phyloP scores from a whole-genome alignment of 2,113 vertebrate species.

The Corythornis madagascariensis region DNA sequence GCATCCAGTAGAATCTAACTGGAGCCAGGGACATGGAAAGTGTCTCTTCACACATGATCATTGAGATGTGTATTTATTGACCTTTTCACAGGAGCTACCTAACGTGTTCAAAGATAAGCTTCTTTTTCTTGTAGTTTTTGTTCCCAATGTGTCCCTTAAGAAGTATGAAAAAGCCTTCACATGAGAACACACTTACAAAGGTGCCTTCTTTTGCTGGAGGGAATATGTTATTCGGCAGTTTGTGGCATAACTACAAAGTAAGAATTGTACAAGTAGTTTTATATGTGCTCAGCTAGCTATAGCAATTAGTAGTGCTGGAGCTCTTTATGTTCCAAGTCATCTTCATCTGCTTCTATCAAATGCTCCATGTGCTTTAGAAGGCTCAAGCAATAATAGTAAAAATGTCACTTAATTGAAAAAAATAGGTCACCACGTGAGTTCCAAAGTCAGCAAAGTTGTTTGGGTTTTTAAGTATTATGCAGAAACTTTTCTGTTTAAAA shows the following conservation, averaged over 20 bases:
- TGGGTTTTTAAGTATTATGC: neutral
- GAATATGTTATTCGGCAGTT: neutral
- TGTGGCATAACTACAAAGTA: neutral
- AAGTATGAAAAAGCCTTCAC: conserved; percentile 1
- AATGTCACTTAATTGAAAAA: neutral
- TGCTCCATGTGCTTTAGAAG: neutral
- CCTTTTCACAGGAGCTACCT: neutral
- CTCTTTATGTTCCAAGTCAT: neutral
- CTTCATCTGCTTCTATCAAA: neutral
- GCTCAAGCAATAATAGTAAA: neutral
- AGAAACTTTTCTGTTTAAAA: neutral
- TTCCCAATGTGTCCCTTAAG: neutral
- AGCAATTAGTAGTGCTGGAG: neutral
- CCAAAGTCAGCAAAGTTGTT: neutral
- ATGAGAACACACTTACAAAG: neutral
- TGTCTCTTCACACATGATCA: neutral
- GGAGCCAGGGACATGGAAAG: neutral
- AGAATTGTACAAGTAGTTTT: neutral
- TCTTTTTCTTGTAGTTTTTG: conserved; percentile 26
- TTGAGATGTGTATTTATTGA: neutral
- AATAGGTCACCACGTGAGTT: neutral
- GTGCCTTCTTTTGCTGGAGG: conserved; percentile 9
- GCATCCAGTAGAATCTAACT: neutral
- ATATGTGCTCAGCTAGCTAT: accelerated
- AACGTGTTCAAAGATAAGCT: neutral